Evolutionary conservation across 2,113 vertebrate species (phyloP).

Genomic region (Hirundichthys speculiger): DNA sequence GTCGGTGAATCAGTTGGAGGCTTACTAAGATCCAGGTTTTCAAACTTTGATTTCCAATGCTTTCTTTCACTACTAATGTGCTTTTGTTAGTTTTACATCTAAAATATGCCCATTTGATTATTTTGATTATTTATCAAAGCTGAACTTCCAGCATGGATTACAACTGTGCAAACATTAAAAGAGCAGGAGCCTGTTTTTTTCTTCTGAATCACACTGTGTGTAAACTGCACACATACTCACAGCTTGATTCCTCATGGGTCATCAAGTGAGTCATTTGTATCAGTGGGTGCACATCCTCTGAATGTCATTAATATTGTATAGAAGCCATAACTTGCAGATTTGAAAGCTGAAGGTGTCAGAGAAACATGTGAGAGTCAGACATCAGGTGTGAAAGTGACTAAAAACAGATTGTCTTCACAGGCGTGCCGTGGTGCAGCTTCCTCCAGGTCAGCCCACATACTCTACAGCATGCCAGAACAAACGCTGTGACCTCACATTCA

Average conservation of each 20-base stretch:
- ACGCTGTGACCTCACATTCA: slow-evolving; percentile 33
- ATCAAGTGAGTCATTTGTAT: not conserved
- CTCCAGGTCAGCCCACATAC: slow-evolving; percentile 39
- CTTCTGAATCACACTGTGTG: not conserved
- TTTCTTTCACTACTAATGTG: not conserved
- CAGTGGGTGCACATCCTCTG: not conserved
- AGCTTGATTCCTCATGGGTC: not conserved
- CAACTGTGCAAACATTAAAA: not conserved
- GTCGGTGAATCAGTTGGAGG: too few relatives aligned
- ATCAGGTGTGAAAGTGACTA: slow-evolving; percentile 62
- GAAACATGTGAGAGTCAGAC: slow-evolving; percentile 41
- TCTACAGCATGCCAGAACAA: slow-evolving; percentile 25
- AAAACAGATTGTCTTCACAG: slow-evolving; percentile 58
- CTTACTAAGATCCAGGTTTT: too few relatives aligned
- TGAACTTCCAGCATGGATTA: not conserved
- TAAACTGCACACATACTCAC: not conserved
- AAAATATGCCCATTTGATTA: not conserved
- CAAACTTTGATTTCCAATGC: not conserved
- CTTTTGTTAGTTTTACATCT: not conserved
- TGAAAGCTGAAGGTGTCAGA: slow-evolving; percentile 39
- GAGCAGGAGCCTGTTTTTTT: too few relatives aligned
- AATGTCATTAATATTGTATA: not conserved
- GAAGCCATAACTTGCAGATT: slow-evolving; percentile 19
- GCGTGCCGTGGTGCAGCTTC: too few relatives aligned
- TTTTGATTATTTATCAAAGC: not conserved